phyloP scores from a whole-genome alignment of 1,140 invertebrate genomes.

The Drosophila tristis region DNA sequence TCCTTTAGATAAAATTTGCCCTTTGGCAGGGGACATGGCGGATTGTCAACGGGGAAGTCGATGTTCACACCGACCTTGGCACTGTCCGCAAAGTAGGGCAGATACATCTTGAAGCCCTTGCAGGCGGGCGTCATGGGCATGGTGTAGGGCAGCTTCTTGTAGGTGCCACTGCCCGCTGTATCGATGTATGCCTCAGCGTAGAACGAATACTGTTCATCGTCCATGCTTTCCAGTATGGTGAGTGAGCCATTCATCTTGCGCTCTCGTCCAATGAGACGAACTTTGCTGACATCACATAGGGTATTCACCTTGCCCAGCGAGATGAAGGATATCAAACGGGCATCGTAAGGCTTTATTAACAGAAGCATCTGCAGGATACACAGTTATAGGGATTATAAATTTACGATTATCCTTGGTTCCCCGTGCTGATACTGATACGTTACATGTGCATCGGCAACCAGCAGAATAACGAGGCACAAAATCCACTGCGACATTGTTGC shows the following conservation, averaged over 20 bases:
- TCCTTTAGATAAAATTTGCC: conserved; percentile 31
- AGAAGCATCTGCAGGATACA: neutral
- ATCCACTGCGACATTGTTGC: neutral
- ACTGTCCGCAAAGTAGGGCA: conserved; percentile 7
- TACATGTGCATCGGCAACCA: neutral
- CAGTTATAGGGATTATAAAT: neutral
- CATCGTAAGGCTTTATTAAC: neutral
- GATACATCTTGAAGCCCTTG: neutral
- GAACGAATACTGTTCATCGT: neutral
- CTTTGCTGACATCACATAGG: conserved; percentile 3
- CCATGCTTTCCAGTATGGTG: conserved; percentile 18
- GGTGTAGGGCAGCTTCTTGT: conserved; percentile 12
- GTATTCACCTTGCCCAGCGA: no score
- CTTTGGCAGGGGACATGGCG: conserved; percentile 40
- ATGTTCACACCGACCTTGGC: conserved; percentile 24
- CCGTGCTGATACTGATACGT: neutral
- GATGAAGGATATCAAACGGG: neutral
- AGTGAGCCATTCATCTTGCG: conserved; percentile 30
- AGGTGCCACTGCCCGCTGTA: conserved; percentile 27
- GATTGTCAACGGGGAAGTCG: conserved; percentile 15
- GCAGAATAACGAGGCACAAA: neutral
- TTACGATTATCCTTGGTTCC: no score
- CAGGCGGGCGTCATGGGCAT: conserved; percentile 20
- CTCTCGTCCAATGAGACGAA: conserved; percentile 28
- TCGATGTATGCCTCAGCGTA: conserved; percentile 27